These are phyloP conservation scores for Erebia aethiops DNA, from an alignment of 2,888 invertebrate genomes.

Conservation along the genomic window DNA sequence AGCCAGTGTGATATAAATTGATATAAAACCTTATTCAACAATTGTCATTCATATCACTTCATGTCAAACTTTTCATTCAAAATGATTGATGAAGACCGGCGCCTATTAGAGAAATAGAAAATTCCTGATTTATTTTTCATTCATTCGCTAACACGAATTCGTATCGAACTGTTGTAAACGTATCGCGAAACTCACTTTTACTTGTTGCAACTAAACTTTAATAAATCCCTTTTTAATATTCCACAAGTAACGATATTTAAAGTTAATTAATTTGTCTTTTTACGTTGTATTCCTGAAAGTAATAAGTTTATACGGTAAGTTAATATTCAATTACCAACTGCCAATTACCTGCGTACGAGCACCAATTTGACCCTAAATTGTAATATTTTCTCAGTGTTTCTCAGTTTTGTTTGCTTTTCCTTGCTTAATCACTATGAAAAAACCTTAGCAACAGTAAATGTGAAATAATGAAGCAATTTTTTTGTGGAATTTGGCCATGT, in stretches of 20 bases:
- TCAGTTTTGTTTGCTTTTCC: background rate
- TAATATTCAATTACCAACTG: background rate
- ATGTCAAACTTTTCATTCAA: background rate
- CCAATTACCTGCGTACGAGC: background rate
- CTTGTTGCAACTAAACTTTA: background rate
- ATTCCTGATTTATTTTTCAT: slow-evolving; percentile 45
- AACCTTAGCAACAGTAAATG: background rate
- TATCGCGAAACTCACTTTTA: background rate
- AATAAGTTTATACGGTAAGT: slow-evolving; percentile 11
- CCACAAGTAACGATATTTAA: background rate
- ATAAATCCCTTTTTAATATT: background rate
- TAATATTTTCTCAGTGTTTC: background rate
- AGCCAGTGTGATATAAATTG: no score
- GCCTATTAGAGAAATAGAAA: background rate
- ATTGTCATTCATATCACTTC: no score
- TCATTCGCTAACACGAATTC: slow-evolving; percentile 6
- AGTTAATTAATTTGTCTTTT: background rate
- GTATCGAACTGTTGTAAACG: background rate
- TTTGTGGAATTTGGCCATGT: background rate
- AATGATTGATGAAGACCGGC: background rate
- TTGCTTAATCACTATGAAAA: background rate
- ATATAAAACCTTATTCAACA: no score
- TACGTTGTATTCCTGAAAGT: background rate
- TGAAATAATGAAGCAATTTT: background rate
- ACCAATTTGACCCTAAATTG: slow-evolving; percentile 12